A percentile compares a stretch with the other conserved stretches of the same genome.
These are phyloP conservation scores for Nilaparvata lugens DNA, from an alignment of 1,140 invertebrate genomes.

Conservation along the genomic window DNA sequence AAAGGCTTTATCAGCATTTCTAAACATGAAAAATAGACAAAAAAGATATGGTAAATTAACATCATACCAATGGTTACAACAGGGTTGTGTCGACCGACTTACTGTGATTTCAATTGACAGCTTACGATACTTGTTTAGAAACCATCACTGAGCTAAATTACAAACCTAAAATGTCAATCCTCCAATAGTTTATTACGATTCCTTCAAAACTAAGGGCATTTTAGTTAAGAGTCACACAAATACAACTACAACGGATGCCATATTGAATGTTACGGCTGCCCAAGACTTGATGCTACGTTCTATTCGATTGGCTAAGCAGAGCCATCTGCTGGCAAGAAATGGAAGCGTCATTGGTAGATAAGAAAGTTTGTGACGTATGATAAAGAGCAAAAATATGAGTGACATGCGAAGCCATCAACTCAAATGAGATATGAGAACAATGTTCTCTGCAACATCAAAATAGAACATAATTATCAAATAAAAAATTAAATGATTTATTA, in stretches of 20 bases:
- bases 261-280: slow-evolving; percentile 3
- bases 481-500: no score
- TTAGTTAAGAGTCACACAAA: slow-evolving; percentile 1
- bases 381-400: not conserved
- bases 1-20: no score
- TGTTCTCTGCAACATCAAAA: no score
- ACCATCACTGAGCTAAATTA: not conserved
- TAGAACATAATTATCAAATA: no score
- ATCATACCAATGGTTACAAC: not conserved
- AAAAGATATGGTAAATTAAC: not conserved
- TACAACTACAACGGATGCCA: slow-evolving; percentile 4
- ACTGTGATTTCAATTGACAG: not conserved
- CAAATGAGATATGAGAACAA: no score
- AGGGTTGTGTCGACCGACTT: not conserved
- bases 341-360: not conserved
- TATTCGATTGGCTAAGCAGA: not conserved
- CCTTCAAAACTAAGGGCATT: slow-evolving; percentile 1
- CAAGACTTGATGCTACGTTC: not conserved
- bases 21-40: no score
- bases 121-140: not conserved
- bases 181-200: not conserved
- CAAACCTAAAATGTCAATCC: slow-evolving; percentile 1
- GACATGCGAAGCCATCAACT: not conserved
- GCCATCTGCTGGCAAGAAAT: not conserved
- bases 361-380: not conserved